phyloP scores from a whole-genome alignment of 2,888 invertebrate species.

The Eumerus sabulonum region DNA sequence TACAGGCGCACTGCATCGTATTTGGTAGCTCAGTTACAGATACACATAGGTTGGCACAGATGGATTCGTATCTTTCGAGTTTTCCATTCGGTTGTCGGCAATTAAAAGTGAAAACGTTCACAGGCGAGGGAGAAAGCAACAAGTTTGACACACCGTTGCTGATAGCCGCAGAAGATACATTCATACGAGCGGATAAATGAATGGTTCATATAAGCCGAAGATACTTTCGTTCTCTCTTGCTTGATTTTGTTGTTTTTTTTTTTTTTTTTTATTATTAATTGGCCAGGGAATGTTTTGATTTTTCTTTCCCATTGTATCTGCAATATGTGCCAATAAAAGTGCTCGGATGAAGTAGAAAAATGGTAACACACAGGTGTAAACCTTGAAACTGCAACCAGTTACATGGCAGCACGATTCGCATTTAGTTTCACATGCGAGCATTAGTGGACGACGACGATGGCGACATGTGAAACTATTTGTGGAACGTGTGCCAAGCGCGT shows the following conservation, averaged over 20 bases:
- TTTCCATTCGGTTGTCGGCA: slow-evolving; percentile 22
- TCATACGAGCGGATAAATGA: too few relatives aligned
- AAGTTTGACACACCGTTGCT: slow-evolving; percentile 35
- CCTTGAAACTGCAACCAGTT: slow-evolving; percentile 64
- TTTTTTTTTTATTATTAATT: slow-evolving; percentile 63
- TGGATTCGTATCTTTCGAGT: background rate
- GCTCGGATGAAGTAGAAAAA: slow-evolving; percentile 10
- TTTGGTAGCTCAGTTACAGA: slow-evolving; percentile 11
- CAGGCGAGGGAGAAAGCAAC: slow-evolving; percentile 65
- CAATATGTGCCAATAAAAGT: background rate
- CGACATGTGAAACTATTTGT: slow-evolving; percentile 50
- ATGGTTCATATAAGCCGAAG: background rate
- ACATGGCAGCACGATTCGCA: slow-evolving; percentile 26
- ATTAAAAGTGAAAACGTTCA: slow-evolving; percentile 65
- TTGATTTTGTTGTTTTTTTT: too few relatives aligned
- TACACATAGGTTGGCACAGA: background rate
- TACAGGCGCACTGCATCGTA: slow-evolving; percentile 20
- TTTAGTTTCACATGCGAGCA: slow-evolving; percentile 24
- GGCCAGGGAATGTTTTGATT: slow-evolving; percentile 42
- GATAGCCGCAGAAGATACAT: background rate
- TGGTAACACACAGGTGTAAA: slow-evolving; percentile 54
- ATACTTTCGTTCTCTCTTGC: slow-evolving; percentile 56
- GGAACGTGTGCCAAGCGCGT: slow-evolving; percentile 56
- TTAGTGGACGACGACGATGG: background rate
- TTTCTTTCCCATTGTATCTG: slow-evolving; percentile 41